Evolutionary conservation across 2,113 vertebrate species (phyloP), one percentile per base, ranked within the genome.

Genomic region (Tautogolabrus adspersus): DNA sequence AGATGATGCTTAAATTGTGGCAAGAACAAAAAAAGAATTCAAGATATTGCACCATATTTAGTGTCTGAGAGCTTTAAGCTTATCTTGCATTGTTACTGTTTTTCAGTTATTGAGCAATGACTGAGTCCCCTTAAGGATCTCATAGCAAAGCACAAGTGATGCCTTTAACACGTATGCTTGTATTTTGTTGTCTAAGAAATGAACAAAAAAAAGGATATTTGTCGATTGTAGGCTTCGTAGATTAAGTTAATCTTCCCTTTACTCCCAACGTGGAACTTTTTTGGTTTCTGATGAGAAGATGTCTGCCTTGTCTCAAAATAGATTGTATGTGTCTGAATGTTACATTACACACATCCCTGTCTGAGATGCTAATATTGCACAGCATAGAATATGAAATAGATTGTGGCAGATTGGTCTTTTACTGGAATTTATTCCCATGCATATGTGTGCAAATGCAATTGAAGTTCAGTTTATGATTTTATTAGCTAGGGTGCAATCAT

Each of bases 271-370:
- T 86, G 78, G 78, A 80, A 82, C 76, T 75, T 69, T 78, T 85
- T 72, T n/a, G n/a, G 60, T 63, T 90, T 86, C 77, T 86, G 74
- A 79, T 75, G 77, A 77, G 64, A 74, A 72, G 63, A 82, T 63
- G 75, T 79, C 69, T 87, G 77, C 73, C 72, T 83, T 64, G 69
- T 78, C 75, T 90, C 51, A 73, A 87, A 87, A 88, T 84, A 83
- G 73, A 81, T n/a, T 89, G 56, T 80, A 81, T 79, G 58, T 82
- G 86, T 82, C 79, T 87, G 78, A 92, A 70, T 81, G 67, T 87
- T 87, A 66, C 79, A 87, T 86, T 79, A 82, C 81, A 58, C 66
- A 44, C 57, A 56, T 68, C 26, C 22, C 83, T 72, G 23, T 83
- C 62, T 66, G 67, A 81, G 72, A 69, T 74, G 62, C 61, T 79